Evolutionary conservation across 1,140 invertebrate species (phyloP), one percentile per base, ranked within the genome.

Genomic region (Elymnias hypermnestra): DNA sequence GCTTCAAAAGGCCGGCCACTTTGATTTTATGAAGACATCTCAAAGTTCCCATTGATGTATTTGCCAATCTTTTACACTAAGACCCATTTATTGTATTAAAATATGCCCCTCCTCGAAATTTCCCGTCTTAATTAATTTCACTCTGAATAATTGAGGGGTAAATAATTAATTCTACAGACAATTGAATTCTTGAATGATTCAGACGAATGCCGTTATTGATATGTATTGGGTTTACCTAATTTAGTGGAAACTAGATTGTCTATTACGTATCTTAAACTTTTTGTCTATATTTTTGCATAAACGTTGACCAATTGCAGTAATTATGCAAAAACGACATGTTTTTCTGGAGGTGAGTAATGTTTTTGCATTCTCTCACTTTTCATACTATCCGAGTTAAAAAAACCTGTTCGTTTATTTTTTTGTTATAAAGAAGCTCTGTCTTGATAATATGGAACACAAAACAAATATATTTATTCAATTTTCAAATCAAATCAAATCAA

Each of bases 121-220:
- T 43, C 28, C 25, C 25, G 26, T 22, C 19, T 13, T 43, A 33
- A 43, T 43, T 43, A 35, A 43, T 33, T 43, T 22, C 7, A 5
- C 18, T 43, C 29, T 22, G 19, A 35, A 29, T 43, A 23, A 43
- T 33, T 22, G 28, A 35, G 29, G 13, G 19, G 28, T 15, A 43
- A 43, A 43, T 21, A 43, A 35, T 42, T 15, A 31, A 42, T 43
- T 43, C 2, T 5, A 12, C 28, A 19, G 29, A 35, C 41, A 31
- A 33, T 43, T 43, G 21, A 35, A 35, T 43, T 14, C 7, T 33
- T 13, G 15, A 33, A 12, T 18, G 28, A 33, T 43, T 43, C n/a
- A 5, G 14, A 26, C 25, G 25, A 26, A 26, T 26, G 3, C 19
- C 6, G 3, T n/a, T 26, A 26, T 5, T 14, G 29, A 15, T 12